phyloP scores from a whole-genome alignment of 2,888 invertebrate genomes.

The Oligia latruncula region DNA sequence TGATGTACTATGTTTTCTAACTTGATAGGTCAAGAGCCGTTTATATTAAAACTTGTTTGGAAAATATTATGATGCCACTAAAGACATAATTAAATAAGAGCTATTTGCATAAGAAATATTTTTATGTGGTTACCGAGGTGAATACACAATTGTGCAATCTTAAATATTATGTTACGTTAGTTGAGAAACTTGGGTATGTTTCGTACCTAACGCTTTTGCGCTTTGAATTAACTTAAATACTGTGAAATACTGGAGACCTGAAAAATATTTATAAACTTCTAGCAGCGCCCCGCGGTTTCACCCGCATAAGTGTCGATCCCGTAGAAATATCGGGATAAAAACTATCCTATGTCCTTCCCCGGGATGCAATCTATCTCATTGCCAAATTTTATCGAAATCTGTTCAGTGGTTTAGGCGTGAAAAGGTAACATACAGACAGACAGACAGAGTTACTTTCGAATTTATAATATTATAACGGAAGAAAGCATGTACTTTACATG shows the following conservation, averaged over 20 bases:
- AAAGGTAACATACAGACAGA: too few species aligned
- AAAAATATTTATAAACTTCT: background rate
- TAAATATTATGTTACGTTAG: slow-evolving; percentile 4
- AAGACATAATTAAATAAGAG: slow-evolving; percentile 43
- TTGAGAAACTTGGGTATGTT: slow-evolving; percentile 31
- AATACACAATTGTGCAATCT: slow-evolving; percentile 46
- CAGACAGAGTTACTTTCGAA: too few species aligned
- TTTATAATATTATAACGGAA: too few species aligned
- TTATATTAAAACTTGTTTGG: slow-evolving; percentile 39
- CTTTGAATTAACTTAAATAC: background rate
- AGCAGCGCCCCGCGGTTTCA: too few species aligned
- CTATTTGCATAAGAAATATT: slow-evolving; percentile 46
- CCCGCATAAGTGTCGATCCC: too few species aligned
- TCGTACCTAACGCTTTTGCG: background rate
- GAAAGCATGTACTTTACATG: background rate
- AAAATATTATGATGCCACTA: slow-evolving; percentile 57
- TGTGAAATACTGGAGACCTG: background rate
- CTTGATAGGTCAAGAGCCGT: slow-evolving; percentile 33
- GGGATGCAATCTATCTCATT: too few species aligned
- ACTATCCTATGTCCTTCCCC: too few species aligned
- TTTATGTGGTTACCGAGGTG: slow-evolving; percentile 34
- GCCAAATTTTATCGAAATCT: too few species aligned
- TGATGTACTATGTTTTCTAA: slow-evolving; percentile 8
- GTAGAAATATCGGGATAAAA: too few species aligned
- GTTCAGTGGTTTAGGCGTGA: too few species aligned